phyloP scores from a whole-genome alignment of 2,797 vertebrate genomes.

The Spinus pinus region DNA sequence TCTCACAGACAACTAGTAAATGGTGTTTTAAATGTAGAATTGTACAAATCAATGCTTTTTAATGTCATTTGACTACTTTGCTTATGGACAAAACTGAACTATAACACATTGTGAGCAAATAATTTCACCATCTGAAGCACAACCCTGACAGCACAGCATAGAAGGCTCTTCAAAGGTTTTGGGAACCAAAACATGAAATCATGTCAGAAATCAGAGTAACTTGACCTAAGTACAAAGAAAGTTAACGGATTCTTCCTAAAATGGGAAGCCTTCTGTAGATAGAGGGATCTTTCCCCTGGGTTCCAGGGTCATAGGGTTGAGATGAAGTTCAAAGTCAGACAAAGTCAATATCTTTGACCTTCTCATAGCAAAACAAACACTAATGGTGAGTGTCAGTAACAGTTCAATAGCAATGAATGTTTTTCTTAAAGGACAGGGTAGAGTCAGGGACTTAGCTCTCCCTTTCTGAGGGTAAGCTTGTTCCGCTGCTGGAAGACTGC shows the following conservation, averaged over 20 bases:
- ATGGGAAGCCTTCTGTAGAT: conserved; percentile 13
- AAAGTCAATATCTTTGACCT: conserved; percentile 39
- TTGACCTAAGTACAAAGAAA: conserved; percentile 2
- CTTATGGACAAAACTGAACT: not conserved
- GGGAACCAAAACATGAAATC: conserved; percentile 6
- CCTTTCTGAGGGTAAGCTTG: not conserved
- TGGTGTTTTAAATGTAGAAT: not conserved
- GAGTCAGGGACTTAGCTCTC: not conserved
- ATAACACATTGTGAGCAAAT: not conserved
- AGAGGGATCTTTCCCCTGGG: not conserved
- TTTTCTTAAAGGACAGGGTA: conserved; percentile 20
- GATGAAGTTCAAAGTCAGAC: conserved; percentile 54
- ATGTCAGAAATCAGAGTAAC: conserved; percentile 25
- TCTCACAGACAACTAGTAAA: not conserved
- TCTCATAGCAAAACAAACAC: conserved; percentile 37
- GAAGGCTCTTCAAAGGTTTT: not conserved
- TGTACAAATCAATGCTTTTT: not conserved
- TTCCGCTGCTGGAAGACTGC: not conserved
- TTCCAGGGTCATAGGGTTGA: conserved; percentile 19
- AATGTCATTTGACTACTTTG: not conserved
- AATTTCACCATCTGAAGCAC: not conserved
- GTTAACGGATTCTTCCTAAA: conserved; percentile 35
- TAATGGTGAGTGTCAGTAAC: conserved; percentile 15
- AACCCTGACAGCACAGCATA: not conserved
- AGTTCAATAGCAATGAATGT: conserved; percentile 1